A percentile compares a stretch with the other conserved stretches of the same genome.
These are phyloP conservation scores for Propithecus perrieri DNA, from an alignment of 2,797 vertebrate genomes.

Conservation along the genomic window DNA sequence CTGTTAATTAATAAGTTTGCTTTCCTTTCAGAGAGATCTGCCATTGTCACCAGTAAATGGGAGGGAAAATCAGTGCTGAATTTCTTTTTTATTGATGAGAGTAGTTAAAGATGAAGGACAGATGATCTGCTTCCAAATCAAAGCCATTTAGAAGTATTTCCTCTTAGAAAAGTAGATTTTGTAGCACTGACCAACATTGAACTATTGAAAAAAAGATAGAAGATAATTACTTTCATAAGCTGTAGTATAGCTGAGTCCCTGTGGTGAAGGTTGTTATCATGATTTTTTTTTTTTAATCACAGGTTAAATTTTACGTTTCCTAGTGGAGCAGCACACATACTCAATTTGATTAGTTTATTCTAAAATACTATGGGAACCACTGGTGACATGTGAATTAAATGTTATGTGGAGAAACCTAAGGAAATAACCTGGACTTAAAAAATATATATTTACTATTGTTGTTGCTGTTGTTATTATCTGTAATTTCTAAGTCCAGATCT, in stretches of 20 bases:
- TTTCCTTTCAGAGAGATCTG: not conserved
- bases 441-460: not conserved
- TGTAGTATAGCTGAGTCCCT: not conserved
- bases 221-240: not conserved
- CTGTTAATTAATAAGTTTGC: constrained; percentile 45
- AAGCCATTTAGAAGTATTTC: constrained; percentile 2
- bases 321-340: rapidly evolving
- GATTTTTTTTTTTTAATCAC: constrained; percentile 6
- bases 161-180: constrained; percentile 24
- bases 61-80: not conserved
- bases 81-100: not conserved
- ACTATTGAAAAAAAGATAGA: constrained; percentile 49
- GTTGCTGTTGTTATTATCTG: not conserved
- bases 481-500: not conserved
- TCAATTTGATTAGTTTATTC: constrained; percentile 53
- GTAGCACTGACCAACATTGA: not conserved
- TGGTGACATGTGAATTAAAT: not conserved
- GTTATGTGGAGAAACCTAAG: constrained; percentile 54
- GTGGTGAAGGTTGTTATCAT: not conserved
- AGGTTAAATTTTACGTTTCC: constrained; percentile 2
- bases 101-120: not conserved
- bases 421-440: constrained; percentile 43
- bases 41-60: not conserved
- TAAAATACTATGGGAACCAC: constrained; percentile 14
- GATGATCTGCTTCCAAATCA: not conserved